phyloP scores from a whole-genome alignment of 1,140 invertebrate genomes.

The Nylanderia fulva region DNA sequence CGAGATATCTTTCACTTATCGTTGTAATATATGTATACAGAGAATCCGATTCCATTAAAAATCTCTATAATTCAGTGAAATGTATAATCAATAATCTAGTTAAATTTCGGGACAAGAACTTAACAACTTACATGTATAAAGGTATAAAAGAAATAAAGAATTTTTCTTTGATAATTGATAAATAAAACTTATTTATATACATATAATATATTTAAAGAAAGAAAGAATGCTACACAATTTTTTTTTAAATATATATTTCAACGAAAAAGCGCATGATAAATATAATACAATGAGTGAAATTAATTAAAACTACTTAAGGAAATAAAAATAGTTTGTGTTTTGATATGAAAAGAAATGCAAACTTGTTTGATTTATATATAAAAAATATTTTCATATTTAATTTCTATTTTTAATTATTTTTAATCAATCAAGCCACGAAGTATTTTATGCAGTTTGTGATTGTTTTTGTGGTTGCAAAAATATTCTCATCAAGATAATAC shows the following conservation, averaged over 20 bases:
- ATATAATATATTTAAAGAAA: neutral
- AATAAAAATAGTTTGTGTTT: neutral
- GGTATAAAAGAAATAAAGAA: neutral
- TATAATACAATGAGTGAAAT: no score
- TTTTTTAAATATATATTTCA: neutral
- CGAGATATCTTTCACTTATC: neutral
- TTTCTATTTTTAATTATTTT: neutral
- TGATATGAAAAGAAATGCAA: neutral
- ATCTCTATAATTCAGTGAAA: neutral
- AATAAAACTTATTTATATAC: neutral
- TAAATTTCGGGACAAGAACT: neutral
- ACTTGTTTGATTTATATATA: no score
- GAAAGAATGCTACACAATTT: neutral
- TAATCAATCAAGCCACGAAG: no score
- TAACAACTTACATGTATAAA: neutral
- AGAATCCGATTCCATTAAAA: neutral
- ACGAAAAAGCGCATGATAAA: neutral
- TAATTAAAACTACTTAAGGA: no score
- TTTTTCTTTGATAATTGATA: neutral
- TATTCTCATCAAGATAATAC: slow-evolving; percentile 21
- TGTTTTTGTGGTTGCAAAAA: neutral
- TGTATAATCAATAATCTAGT: neutral
- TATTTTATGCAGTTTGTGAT: neutral
- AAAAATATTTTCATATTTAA: neutral
- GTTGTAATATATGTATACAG: neutral